Base-by-base conservation (phyloP, 2,113 vertebrate species). In the Mastomys coucha region DNA sequence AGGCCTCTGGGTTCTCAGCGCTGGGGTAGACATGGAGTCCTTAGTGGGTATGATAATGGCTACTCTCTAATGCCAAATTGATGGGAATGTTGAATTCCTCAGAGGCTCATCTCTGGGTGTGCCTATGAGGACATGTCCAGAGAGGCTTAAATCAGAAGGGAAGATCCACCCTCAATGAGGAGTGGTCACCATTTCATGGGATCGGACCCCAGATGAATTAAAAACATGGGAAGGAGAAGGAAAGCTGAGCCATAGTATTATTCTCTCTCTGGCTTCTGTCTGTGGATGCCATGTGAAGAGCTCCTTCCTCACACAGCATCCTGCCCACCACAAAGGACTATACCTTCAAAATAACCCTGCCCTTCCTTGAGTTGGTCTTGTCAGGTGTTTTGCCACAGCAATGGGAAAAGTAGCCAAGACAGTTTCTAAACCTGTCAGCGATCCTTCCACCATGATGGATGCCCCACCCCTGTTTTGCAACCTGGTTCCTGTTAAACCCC, bases 401-500 rank as follows among this genome's bases (percentile, higher is more conserved):
- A 31, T 19, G 69, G 51, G 51, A 88, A 72, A 73, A 88, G 36
- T 42, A 16, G 28, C 51, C 39, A 17, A 70, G 28, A 70, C 63
- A 13, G 85, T 53, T n/a, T 87, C 91, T 78, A 51, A 85, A 72
- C 82, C 91, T 92, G 94, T 77, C 91, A 56, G 1, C 70, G 53
- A 24, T 28, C 63, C 80, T 60, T 90, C 65, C 20, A 28, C 91
- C 45, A 0, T 67, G 65, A 94, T 12, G 70, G 45, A 88, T 53
- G 9, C 26, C 65, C 60, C 80, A 9, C 65, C 85, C 87, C 92
- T 39, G 10, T 17, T 86, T 91, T 78, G 92, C 92, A 95, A 69
- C 31, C 92, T 92, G 92, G 84, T 76, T 69, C 90, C 75, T 92
- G 65, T 63, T 95, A 91, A 94, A 60, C 58, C 63, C 89, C 95